Evolutionary conservation across 2,797 vertebrate genomes (phyloP).

Genomic region (Pseudomugil gertrudae): DNA sequence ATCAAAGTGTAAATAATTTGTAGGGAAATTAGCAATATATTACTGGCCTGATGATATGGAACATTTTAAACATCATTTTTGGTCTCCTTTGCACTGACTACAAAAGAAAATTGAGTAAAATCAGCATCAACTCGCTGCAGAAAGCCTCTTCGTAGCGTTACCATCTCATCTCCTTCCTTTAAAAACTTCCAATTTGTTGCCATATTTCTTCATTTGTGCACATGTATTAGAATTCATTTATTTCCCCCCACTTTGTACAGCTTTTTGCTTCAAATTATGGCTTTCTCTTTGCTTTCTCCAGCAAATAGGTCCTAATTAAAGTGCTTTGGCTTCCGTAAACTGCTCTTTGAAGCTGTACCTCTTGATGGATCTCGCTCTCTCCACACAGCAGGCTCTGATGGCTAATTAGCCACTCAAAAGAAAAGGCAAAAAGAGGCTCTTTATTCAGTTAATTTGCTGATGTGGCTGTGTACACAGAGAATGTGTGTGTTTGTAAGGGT

Average conservation of each 20-base stretch:
- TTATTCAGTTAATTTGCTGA: constrained; percentile 78
- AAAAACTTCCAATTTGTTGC: constrained; percentile 37
- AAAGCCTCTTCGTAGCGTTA: constrained; percentile 36
- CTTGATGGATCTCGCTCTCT: constrained; percentile 76
- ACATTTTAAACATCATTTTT: background rate
- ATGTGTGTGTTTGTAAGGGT: constrained; percentile 59
- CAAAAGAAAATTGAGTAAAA: background rate
- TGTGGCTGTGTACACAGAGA: constrained; percentile 60
- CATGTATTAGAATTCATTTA: constrained; percentile 54
- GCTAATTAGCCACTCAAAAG: constrained; percentile 81
- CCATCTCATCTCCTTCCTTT: constrained; percentile 51
- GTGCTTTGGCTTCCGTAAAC: constrained; percentile 80
- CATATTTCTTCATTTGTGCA: constrained; percentile 37
- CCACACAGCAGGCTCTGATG: constrained; percentile 74
- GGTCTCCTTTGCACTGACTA: background rate
- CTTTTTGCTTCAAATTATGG: constrained; percentile 70
- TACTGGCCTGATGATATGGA: background rate
- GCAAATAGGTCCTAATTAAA: constrained; percentile 86
- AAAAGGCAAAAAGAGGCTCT: constrained; percentile 74
- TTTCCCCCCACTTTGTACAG: constrained; percentile 58
- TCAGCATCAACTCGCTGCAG: constrained; percentile 12
- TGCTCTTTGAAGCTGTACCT: constrained; percentile 82
- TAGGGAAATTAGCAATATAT: background rate
- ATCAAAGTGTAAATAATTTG: background rate
- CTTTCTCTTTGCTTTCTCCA: constrained; percentile 61